Percentiles rank a stretch among this genome's conserved stretches.
These are phyloP conservation scores for Synanthedon formicaeformis DNA, from an alignment of 2,888 invertebrate genomes.

Conservation along the genomic window DNA sequence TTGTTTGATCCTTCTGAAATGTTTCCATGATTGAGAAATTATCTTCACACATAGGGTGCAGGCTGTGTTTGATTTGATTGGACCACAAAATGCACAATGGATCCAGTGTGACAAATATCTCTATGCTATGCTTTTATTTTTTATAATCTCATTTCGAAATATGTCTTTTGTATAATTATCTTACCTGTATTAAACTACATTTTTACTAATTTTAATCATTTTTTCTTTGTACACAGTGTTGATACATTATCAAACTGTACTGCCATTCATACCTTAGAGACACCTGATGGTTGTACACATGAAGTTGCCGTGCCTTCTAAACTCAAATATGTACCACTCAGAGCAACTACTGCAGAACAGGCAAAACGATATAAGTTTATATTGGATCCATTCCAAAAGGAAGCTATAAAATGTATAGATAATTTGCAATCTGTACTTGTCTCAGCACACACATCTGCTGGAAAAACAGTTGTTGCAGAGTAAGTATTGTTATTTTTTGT, in stretches of 20 bases:
- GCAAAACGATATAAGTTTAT: conserved; percentile 95
- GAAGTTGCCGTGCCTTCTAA: conserved; percentile 95
- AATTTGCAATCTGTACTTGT: conserved; percentile 98
- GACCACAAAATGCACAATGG: no score
- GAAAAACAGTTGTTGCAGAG: conserved; percentile 99
- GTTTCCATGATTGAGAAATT: no score
- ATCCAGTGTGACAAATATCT: no score
- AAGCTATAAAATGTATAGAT: conserved; percentile 96
- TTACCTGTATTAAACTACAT: no score
- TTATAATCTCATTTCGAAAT: no score
- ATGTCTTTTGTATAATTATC: neutral
- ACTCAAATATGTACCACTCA: conserved; percentile 77
- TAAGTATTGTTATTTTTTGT: no score
- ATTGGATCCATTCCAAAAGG: conserved; percentile 97
- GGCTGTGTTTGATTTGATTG: no score
- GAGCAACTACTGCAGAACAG: conserved; percentile 74
- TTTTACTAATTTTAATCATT: neutral
- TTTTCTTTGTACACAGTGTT: conserved; percentile 63
- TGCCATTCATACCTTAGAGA: conserved; percentile 88
- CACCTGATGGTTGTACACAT: conserved; percentile 93
- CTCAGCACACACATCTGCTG: conserved; percentile 99
- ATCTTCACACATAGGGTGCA: no score
- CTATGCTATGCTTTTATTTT: neutral
- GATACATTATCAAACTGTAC: conserved; percentile 85
- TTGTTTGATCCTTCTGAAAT: no score